Conservation (phyloP, 2,888 invertebrate species). For the Euplagia quadripunctaria region DNA sequence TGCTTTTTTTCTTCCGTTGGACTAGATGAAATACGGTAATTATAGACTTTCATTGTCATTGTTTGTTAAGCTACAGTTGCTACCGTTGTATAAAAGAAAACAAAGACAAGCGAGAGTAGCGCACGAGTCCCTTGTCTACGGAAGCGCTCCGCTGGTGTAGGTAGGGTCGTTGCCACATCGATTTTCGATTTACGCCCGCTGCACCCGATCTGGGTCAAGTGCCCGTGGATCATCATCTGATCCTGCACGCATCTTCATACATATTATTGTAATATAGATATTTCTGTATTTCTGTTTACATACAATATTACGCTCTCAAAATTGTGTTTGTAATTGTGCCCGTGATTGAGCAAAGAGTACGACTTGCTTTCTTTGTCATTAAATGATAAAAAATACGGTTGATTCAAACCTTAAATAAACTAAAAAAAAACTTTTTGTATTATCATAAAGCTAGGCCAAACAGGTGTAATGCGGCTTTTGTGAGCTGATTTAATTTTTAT, state of each 20-base stretch:
- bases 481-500: too few relatives aligned
- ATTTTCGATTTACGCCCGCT: slow-evolving; percentile 84
- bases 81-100: neutral
- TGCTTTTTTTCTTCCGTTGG: neutral
- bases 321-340: neutral
- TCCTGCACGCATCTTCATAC: slow-evolving; percentile 21
- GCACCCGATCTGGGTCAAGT: slow-evolving; percentile 83
- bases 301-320: neutral
- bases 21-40: neutral
- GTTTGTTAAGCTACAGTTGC: neutral
- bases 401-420: too few relatives aligned
- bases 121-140: slow-evolving; percentile 63
- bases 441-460: neutral
- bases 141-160: slow-evolving; percentile 47
- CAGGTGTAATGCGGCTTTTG: neutral
- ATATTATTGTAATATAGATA: slow-evolving; percentile 14
- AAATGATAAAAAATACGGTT: neutral
- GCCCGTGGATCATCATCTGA: slow-evolving; percentile 64
- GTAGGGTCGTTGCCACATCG: slow-evolving; percentile 77
- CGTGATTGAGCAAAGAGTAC: neutral
- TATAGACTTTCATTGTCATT: neutral
- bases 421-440: neutral
- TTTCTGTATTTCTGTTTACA: slow-evolving; percentile 3
- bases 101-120: slow-evolving; percentile 41
- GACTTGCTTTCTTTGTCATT: neutral